Evolutionary conservation across 2,797 vertebrate species (phyloP).

Genomic region (Chelmon rostratus): DNA sequence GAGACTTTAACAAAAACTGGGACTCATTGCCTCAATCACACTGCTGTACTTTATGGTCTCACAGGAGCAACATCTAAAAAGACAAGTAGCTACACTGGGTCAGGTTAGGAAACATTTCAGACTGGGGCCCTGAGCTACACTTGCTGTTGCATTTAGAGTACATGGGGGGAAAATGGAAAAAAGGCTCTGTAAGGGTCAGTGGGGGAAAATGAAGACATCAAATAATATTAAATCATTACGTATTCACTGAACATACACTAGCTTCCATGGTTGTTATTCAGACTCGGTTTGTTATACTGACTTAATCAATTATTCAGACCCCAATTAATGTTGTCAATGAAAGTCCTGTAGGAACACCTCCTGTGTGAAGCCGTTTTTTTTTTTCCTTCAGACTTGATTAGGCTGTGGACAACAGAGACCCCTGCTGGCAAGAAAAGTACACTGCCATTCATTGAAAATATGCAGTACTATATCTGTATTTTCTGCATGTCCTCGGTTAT

Average conservation of each 20-base stretch:
- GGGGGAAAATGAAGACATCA: neutral
- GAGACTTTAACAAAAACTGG: slow-evolving; percentile 3
- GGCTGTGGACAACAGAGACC: slow-evolving; percentile 37
- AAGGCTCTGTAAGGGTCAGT: neutral
- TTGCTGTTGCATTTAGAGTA: neutral
- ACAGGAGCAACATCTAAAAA: neutral
- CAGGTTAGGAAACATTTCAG: neutral
- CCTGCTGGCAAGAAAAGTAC: slow-evolving; percentile 30
- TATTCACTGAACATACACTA: neutral
- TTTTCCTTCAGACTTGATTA: neutral
- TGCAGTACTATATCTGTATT: neutral
- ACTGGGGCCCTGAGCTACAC: neutral
- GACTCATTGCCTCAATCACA: neutral
- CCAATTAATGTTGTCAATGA: neutral
- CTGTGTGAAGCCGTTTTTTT: neutral
- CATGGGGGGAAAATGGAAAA: too few relatives aligned
- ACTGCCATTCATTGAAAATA: neutral
- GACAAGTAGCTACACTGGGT: neutral
- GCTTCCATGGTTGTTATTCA: neutral
- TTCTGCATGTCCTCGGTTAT: neutral
- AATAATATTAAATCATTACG: slow-evolving; percentile 4
- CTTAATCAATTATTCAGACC: too few relatives aligned
- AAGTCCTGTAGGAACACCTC: neutral
- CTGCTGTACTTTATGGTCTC: neutral
- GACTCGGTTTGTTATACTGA: too few relatives aligned